These are phyloP conservation scores for Uropsilus gracilis DNA, from an alignment of 2,113 vertebrate species.

Conservation along the genomic window DNA sequence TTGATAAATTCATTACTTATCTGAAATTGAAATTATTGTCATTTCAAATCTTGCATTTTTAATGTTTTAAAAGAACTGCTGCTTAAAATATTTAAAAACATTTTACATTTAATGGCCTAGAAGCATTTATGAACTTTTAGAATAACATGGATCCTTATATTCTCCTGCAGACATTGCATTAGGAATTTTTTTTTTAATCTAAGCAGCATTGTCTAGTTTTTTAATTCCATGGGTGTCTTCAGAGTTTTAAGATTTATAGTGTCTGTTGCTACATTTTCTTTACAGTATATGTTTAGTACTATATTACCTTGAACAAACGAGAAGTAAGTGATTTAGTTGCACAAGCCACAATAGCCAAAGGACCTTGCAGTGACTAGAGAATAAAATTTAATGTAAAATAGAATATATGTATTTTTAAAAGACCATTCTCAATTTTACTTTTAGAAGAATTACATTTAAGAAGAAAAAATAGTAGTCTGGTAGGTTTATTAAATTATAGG, in stretches of 20 bases:
- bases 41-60: conserved; percentile 12
- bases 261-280: background rate
- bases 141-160: background rate
- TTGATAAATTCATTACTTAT: conserved; percentile 26
- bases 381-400: conserved; percentile 34
- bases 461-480: background rate
- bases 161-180: background rate
- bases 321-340: background rate
- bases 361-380: background rate
- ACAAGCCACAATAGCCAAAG: background rate
- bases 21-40: conserved; percentile 49
- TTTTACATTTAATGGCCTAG: conserved; percentile 27
- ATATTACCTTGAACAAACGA: conserved; percentile 19
- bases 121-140: conserved; percentile 38
- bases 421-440: background rate
- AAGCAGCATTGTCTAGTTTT: conserved; percentile 14
- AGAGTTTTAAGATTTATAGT: conserved; percentile 21
- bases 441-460: conserved; percentile 22
- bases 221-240: background rate
- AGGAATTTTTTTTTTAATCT: conserved; percentile 34
- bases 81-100: conserved; percentile 34
- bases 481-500: conserved; percentile 21
- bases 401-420: background rate
- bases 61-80: conserved; percentile 32
- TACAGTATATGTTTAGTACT: conserved; percentile 24